These are phyloP conservation scores for Luidia sarsii DNA, from an alignment of 53 echinoderm and acorn worm genomes.

Conservation along the genomic window DNA sequence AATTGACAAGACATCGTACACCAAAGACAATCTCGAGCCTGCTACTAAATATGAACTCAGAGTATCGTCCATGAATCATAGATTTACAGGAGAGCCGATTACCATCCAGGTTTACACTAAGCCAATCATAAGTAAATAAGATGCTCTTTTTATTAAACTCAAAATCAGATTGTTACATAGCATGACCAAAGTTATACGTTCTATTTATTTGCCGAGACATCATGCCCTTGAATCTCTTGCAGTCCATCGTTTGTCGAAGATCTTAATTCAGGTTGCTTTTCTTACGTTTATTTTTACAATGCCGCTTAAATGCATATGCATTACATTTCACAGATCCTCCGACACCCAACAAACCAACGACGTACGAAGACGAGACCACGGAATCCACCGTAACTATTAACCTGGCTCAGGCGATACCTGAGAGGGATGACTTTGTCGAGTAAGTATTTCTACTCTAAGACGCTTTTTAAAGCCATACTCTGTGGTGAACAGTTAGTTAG, in stretches of 20 bases:
- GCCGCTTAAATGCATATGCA: neutral
- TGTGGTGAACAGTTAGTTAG: no score
- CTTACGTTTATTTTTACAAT: neutral
- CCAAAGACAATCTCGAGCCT: neutral
- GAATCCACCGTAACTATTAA: neutral
- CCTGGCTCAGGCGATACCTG: neutral
- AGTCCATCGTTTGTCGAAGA: no score
- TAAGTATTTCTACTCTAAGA: neutral
- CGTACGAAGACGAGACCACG: neutral
- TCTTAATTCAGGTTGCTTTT: no score
- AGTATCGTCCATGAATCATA: conserved; percentile 2
- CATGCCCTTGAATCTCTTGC: no score
- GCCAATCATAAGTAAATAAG: neutral
- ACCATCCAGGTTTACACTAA: neutral
- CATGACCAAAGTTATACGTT: no score
- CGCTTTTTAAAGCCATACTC: neutral
- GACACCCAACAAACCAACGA: neutral
- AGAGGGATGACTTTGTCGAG: neutral
- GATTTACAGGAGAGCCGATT: neutral
- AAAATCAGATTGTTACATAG: no score
- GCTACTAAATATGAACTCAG: conserved; percentile 14
- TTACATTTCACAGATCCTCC: neutral
- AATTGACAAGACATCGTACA: neutral
- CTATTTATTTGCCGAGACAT: no score
- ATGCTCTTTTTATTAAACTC: no score